A percentile compares a stretch with the other conserved stretches of the same genome.
Conservation (phyloP, 2,797 vertebrate genomes). For the Alosa sapidissima region DNA sequence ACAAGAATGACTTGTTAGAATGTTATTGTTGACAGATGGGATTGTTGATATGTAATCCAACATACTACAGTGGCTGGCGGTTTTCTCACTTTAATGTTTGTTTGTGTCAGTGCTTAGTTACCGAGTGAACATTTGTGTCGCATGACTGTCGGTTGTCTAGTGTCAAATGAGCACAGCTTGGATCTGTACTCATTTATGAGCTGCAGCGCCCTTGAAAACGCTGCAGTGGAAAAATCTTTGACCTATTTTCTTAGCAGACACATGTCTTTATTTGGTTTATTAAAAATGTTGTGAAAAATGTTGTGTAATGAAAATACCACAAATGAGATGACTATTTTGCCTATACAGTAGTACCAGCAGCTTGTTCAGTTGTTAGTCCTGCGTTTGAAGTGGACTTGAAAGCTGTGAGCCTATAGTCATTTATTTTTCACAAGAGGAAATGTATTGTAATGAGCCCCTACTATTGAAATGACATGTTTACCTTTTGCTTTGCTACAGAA, state of each 20-base stretch:
- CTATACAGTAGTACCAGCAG: neutral
- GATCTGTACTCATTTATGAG: neutral
- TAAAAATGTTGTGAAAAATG: neutral
- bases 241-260: neutral
- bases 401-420: neutral
- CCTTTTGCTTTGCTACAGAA: neutral
- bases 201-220: neutral
- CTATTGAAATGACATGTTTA: neutral
- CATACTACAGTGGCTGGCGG: neutral
- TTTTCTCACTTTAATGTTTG: neutral
- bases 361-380: neutral
- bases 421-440: neutral
- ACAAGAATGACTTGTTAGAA: neutral
- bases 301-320: neutral
- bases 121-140: neutral
- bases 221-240: conserved; percentile 11
- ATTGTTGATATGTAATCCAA: neutral
- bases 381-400: neutral
- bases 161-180: neutral
- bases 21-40: neutral
- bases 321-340: neutral
- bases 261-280: neutral
- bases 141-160: neutral
- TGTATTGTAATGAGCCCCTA: neutral
- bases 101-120: conserved; percentile 3